phyloP scores from a whole-genome alignment of 2,888 invertebrate genomes.

The Macaria liturata region DNA sequence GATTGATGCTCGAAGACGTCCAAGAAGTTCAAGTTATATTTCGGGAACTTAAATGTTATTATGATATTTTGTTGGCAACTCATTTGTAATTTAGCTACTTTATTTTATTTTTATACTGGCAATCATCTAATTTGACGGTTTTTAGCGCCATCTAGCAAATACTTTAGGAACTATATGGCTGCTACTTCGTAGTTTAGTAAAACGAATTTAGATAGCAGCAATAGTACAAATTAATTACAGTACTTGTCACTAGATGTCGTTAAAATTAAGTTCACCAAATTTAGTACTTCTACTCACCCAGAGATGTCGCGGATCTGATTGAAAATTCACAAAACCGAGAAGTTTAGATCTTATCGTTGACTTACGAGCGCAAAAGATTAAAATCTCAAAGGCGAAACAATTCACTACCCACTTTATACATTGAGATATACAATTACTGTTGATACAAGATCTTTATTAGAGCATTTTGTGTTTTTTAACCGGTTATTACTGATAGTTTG shows the following conservation, averaged over 20 bases:
- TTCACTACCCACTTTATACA: slow-evolving; percentile 35
- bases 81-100: no score
- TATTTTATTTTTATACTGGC: no score
- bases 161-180: no score
- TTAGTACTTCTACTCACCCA: slow-evolving; percentile 18
- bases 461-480: slow-evolving; percentile 38
- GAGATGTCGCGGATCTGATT: slow-evolving; percentile 43
- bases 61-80: no score
- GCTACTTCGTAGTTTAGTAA: no score
- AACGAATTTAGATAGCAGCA: no score
- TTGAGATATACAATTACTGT: slow-evolving; percentile 55
- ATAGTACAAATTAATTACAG: neutral
- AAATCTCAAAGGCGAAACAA: slow-evolving; percentile 37
- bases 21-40: no score
- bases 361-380: slow-evolving; percentile 42
- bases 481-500: slow-evolving; percentile 25
- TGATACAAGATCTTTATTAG: slow-evolving; percentile 59
- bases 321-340: slow-evolving; percentile 11
- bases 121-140: no score
- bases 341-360: slow-evolving; percentile 42
- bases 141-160: no score
- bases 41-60: no score
- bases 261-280: neutral
- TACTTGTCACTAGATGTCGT: neutral
- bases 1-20: no score